These are phyloP conservation scores for Sternotherus odoratus DNA, from an alignment of 2,797 vertebrate genomes.

Conservation along the genomic window DNA sequence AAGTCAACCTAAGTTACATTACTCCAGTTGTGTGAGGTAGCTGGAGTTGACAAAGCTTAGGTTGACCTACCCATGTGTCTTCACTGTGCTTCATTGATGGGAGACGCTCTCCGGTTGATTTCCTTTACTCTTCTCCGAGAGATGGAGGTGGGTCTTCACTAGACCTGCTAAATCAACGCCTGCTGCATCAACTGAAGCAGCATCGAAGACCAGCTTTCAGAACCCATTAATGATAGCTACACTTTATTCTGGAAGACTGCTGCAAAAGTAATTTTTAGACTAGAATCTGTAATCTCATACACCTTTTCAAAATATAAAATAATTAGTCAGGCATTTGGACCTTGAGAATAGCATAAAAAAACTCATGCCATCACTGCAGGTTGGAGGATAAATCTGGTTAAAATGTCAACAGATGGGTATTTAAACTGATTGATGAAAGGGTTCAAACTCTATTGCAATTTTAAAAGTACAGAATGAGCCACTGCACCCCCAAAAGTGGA, in stretches of 20 bases:
- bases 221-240: not conserved
- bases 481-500: not conserved
- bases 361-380: not conserved
- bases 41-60: too few species aligned
- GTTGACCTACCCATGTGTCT: too few species aligned
- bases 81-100: too few species aligned
- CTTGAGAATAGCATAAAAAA: not conserved
- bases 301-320: not conserved
- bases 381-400: not conserved
- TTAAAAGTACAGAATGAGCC: not conserved
- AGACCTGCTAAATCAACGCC: too few species aligned
- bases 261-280: constrained; percentile 11
- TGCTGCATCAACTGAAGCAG: too few species aligned
- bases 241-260: not conserved
- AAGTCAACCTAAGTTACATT: too few species aligned
- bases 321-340: not conserved
- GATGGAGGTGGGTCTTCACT: too few species aligned
- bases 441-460: not conserved
- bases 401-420: not conserved
- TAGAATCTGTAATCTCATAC: not conserved
- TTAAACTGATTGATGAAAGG: not conserved
- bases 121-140: too few species aligned
- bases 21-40: too few species aligned
- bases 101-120: too few species aligned
- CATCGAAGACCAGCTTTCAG: not conserved